A percentile compares a stretch with the other conserved stretches of the same genome.
These are phyloP conservation scores for Caenorhabditis virilis DNA, from an alignment of 2,888 invertebrate species.

Conservation along the genomic window DNA sequence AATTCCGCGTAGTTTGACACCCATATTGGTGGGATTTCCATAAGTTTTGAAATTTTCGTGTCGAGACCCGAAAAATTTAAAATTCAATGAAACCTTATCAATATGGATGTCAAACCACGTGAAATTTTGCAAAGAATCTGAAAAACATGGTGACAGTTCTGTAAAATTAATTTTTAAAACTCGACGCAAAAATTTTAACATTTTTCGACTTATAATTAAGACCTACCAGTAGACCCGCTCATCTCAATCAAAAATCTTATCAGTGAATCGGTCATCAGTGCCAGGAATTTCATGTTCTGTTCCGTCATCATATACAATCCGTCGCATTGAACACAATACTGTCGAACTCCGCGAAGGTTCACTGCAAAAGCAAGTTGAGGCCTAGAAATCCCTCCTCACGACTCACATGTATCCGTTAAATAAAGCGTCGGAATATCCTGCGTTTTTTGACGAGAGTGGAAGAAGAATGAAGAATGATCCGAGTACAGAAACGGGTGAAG, in stretches of 20 bases:
- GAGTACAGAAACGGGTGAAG: conserved; percentile 47
- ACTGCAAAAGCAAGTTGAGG: conserved; percentile 31
- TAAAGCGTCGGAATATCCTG: conserved; percentile 46
- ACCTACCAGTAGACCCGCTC: no score
- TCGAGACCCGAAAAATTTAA: no score
- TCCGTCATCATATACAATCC: conserved; percentile 51
- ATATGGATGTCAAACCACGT: no score
- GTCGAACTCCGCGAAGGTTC: conserved; percentile 42
- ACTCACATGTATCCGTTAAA: conserved; percentile 46
- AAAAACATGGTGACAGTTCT: no score
- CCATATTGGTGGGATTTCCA: no score
- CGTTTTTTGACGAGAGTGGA: conserved; percentile 35
- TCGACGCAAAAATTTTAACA: no score
- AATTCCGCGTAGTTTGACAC: no score
- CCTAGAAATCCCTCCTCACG: neutral
- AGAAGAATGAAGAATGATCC: conserved; percentile 52
- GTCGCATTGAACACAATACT: conserved; percentile 50
- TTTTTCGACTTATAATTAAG: no score
- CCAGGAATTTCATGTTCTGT: conserved; percentile 44
- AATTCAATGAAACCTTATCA: no score
- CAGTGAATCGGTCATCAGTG: conserved; percentile 43
- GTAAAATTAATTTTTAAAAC: no score
- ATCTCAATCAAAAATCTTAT: conserved; percentile 42
- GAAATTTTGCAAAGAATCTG: no score
- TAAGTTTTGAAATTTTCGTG: no score